These are phyloP conservation scores for Celastrina argiolus DNA, from an alignment of 2,888 invertebrate genomes.

Conservation along the genomic window DNA sequence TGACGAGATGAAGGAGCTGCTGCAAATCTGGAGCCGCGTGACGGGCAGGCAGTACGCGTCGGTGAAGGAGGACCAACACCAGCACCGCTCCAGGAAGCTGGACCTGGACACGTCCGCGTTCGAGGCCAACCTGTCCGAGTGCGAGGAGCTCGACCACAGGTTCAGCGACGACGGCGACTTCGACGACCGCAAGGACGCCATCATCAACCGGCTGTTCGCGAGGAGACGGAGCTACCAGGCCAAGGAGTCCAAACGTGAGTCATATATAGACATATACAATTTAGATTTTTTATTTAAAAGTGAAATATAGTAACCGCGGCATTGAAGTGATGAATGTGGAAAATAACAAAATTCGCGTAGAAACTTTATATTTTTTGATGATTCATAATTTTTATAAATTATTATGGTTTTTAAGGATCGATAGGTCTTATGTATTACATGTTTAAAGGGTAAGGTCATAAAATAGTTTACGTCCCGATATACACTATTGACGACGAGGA, in stretches of 20 bases:
- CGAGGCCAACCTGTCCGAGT: conserved; percentile 55
- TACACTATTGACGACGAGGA: too few species aligned
- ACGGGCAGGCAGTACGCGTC: conserved; percentile 75
- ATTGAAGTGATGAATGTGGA: too few species aligned
- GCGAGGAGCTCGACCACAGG: conserved; percentile 56
- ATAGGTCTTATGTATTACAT: too few species aligned
- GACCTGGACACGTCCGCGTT: conserved; percentile 49
- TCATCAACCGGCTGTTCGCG: neutral
- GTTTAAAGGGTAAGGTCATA: too few species aligned
- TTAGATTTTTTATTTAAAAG: neutral
- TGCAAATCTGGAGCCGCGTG: conserved; percentile 75
- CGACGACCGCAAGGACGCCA: conserved; percentile 34
- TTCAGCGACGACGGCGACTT: conserved; percentile 56
- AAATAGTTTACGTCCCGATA: too few species aligned
- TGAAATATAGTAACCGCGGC: too few species aligned
- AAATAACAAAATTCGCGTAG: too few species aligned
- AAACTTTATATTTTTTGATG: too few species aligned
- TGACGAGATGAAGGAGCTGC: conserved; percentile 78
- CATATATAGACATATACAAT: too few species aligned
- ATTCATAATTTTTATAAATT: too few species aligned
- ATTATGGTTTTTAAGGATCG: too few species aligned
- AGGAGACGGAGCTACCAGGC: conserved; percentile 8
- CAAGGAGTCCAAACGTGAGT: conserved; percentile 5
- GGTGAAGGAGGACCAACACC: conserved; percentile 62
- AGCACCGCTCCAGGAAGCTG: conserved; percentile 46